Evolutionary conservation across 64 coral and sea anemone species (phyloP).

Genomic region (Stylophora pistillata): DNA sequence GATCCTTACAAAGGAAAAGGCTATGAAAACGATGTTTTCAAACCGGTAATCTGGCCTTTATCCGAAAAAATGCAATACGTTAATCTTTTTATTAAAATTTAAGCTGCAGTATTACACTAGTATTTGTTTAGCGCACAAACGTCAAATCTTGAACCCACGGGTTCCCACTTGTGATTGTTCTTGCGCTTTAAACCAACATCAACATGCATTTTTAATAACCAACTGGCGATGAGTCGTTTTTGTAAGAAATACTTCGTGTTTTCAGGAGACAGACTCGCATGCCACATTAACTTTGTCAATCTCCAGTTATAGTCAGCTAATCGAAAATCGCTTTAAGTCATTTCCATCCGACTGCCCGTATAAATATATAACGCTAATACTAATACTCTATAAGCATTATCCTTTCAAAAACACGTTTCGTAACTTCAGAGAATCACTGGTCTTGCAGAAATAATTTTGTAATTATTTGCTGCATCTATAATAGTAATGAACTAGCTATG

Average conservation of each 20-base stretch:
- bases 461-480: not conserved
- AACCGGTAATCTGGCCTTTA: constrained; percentile 44
- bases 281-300: constrained; percentile 23
- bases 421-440: constrained; percentile 1
- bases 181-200: not conserved
- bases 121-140: constrained; percentile 39
- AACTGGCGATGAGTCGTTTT: not conserved
- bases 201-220: not conserved
- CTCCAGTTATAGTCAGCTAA: constrained; percentile 41
- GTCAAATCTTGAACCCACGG: not conserved
- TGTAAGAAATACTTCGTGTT: not conserved
- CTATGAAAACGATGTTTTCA: not conserved
- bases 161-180: not conserved
- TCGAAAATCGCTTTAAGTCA: constrained; percentile 50
- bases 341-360: constrained; percentile 45
- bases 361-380: constrained; percentile 51
- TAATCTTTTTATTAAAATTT: constrained; percentile 84
- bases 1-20: not conserved
- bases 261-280: constrained; percentile 1
- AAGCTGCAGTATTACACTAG: constrained; percentile 65
- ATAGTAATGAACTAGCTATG: not conserved
- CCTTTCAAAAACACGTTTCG: constrained; percentile 44
- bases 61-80: constrained; percentile 70
- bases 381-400: constrained; percentile 47
- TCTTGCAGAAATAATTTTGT: constrained; percentile 11